phyloP scores from a whole-genome alignment of 1,140 invertebrate species.

The Idris sp. region DNA sequence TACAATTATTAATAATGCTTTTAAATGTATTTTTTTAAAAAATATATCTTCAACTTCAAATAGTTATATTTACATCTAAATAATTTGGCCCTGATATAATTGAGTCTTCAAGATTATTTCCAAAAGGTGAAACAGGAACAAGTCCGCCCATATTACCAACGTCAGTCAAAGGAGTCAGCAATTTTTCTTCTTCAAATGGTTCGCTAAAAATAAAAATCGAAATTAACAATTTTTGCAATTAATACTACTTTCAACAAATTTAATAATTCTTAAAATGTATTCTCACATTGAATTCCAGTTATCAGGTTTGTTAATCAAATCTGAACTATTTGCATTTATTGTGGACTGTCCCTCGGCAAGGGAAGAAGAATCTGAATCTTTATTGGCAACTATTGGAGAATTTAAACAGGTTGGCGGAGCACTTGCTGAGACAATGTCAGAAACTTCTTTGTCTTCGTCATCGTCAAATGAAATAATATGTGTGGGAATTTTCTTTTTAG shows the following conservation, averaged over 20 bases:
- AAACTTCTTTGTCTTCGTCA: slow-evolving; percentile 64
- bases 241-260: too few relatives aligned
- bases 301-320: slow-evolving; percentile 60
- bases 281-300: slow-evolving; percentile 67
- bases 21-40: too few relatives aligned
- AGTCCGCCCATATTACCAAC: slow-evolving; percentile 71
- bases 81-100: slow-evolving; percentile 70
- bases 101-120: slow-evolving; percentile 73
- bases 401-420: slow-evolving; percentile 82
- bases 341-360: slow-evolving; percentile 60
- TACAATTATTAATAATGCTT: too few relatives aligned
- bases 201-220: slow-evolving; percentile 59
- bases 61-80: slow-evolving; percentile 72
- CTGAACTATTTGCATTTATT: slow-evolving; percentile 59
- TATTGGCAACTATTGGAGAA: slow-evolving; percentile 77
- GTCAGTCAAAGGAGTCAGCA: slow-evolving; percentile 74
- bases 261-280: too few relatives aligned
- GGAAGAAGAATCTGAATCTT: slow-evolving; percentile 64
- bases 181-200: slow-evolving; percentile 71
- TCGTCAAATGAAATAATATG: slow-evolving; percentile 84
- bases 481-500: slow-evolving; percentile 80
- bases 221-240: too few relatives aligned
- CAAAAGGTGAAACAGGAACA: slow-evolving; percentile 74
- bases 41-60: too few relatives aligned
- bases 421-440: slow-evolving; percentile 74